Percentiles rank a stretch among this genome's conserved stretches.
Conservation (phyloP, 1,140 invertebrate genomes). For the Frieseomelitta varia region DNA sequence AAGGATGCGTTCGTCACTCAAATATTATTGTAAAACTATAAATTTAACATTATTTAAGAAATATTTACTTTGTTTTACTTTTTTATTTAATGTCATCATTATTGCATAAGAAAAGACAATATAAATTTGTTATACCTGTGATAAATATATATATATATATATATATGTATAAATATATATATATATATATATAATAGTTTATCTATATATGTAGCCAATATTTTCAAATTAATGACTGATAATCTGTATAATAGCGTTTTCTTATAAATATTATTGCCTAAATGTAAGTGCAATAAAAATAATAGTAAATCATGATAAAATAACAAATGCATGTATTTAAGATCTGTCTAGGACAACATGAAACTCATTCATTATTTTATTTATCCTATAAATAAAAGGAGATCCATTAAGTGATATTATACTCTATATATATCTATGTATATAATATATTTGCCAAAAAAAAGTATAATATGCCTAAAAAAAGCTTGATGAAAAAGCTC, state of each 20-base stretch:
- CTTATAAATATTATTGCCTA: not conserved
- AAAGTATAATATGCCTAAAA: not conserved
- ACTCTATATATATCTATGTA: not conserved
- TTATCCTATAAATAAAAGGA: not conserved
- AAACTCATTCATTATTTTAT: constrained; percentile 4
- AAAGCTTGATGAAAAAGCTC: not conserved
- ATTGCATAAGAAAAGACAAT: constrained; percentile 21
- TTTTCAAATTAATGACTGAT: not conserved
- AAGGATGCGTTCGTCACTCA: constrained; percentile 52
- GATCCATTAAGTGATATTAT: not conserved
- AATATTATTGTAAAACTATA: constrained; percentile 10
- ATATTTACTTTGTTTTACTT: constrained; percentile 6
- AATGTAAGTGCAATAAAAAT: constrained; percentile 5
- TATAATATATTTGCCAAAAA: constrained; percentile 6
- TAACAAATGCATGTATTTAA: not conserved
- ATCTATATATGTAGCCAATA: not conserved
- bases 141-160: constrained; percentile 6
- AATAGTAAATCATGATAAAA: not conserved
- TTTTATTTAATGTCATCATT: constrained; percentile 1
- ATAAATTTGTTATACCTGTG: constrained; percentile 3
- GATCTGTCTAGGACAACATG: not conserved
- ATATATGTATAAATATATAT: not conserved
- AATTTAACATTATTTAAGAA: constrained; percentile 7
- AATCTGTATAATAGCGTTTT: constrained; percentile 6
- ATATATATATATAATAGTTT: constrained; percentile 23